Base-by-base conservation (phyloP, 92 coral and sea anemone genomes). In the Epizoanthus rinbou region DNA sequence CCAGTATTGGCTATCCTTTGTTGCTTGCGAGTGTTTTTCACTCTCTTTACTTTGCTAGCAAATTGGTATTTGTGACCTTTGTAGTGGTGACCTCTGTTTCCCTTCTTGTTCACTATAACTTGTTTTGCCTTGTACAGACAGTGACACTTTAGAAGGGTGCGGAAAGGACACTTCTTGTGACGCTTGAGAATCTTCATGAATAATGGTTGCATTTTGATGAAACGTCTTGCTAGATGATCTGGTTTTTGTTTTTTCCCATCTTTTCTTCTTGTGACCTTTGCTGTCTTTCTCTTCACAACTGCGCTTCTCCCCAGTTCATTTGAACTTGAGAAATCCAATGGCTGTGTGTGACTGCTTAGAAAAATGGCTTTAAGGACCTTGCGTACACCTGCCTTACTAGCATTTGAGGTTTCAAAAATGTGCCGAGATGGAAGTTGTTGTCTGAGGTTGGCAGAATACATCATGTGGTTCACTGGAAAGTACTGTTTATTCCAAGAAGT, bases 141-240 rank as follows among this genome's bases (percentile, higher is more conserved):
- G 69, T 92, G 91, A 9, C 33, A 88, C 52, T 72, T 88, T 18
- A 94, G 69, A 53, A 92, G 79, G 39, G 76, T 65, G 18, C 59
- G 47, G 25, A 88, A 88, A n/a, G 80, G 85, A 76, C 96, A 94
- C 45, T 74, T 75, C 58, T 84, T 88, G 39, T 94, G 96, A 21
- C 84, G 80, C 15, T 76, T 76, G 63, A 94, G 62, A 11, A 94
- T 84, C 37, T 76, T 83, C 25, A 56, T 7, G 57, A 92, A 78
- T 10, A 92, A 3, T 8, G 65, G 67, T 8, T 73, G 70, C 68
- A 92, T 76, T 1, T 57, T 57, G 41, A 75, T 58, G 50, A 87
- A 82, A 47, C 94, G 87, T 73, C 63, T 90, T 24, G 96, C 89
- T 18, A 94, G 79, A 22, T 89, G 86, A 24, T 71, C 56, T 5